Conservation (phyloP, 2,113 vertebrate species). For the Pterocles orientalis region DNA sequence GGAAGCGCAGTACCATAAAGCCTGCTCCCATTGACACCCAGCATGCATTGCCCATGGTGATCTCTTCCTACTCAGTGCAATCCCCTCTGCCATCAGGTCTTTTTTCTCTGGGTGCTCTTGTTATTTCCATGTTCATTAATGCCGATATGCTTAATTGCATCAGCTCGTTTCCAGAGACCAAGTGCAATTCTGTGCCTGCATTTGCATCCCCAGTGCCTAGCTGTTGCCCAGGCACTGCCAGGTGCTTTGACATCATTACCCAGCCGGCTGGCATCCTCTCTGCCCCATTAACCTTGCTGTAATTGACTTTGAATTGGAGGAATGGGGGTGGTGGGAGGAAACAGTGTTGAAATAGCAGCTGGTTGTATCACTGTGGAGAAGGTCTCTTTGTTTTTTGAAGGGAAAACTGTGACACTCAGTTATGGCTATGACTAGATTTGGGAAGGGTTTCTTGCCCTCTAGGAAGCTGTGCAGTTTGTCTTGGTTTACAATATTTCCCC, state of each 20-base stretch:
- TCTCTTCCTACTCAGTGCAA: neutral
- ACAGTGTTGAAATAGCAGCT: neutral
- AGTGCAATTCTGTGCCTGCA: conserved; percentile 21
- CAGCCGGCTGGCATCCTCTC: conserved; percentile 48
- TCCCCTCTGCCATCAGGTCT: neutral
- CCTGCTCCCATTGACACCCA: neutral
- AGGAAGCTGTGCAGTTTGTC: neutral
- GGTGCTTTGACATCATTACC: conserved; percentile 65
- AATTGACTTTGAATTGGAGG: conserved; percentile 47
- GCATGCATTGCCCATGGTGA: fast-evolving
- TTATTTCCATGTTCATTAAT: conserved; percentile 39
- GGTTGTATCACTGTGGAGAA: neutral
- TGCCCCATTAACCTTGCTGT: conserved; percentile 54
- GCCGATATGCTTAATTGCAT: conserved; percentile 40
- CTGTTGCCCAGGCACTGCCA: conserved; percentile 67
- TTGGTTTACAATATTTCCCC: neutral
- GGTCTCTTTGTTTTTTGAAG: neutral
- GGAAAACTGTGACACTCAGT: neutral
- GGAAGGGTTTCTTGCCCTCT: neutral
- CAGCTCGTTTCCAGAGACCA: conserved; percentile 22
- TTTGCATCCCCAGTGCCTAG: conserved; percentile 33
- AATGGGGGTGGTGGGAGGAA: neutral
- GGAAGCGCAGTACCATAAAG: neutral
- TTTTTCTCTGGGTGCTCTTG: conserved; percentile 30
- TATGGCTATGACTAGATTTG: neutral